A percentile compares a stretch with the other conserved stretches of the same genome.
Conservation (phyloP, 2,888 invertebrate genomes). For the Julus scandinavius region DNA sequence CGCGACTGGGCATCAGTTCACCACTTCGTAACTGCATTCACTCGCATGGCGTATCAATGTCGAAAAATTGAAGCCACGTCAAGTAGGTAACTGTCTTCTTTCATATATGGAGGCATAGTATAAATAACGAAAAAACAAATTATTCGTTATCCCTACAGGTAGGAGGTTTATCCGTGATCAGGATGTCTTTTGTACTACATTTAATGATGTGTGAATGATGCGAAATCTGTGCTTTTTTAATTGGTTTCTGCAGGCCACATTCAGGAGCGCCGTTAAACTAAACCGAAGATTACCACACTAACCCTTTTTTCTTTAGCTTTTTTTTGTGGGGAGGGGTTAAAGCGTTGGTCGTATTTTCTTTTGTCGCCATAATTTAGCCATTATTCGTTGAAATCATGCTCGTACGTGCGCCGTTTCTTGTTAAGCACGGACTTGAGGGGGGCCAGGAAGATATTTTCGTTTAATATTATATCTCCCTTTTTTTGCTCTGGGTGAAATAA, state of each 20-base stretch:
- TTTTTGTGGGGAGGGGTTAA: background rate
- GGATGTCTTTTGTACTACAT: background rate
- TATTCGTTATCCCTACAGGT: background rate
- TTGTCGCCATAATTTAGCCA: conserved; percentile 48
- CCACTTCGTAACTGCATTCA: no score
- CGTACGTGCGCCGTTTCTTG: conserved; percentile 34
- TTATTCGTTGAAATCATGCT: conserved; percentile 25
- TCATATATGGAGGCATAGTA: no score
- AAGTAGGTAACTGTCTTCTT: no score
- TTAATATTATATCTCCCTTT: background rate
- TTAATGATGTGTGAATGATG: conserved; percentile 3
- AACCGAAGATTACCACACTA: background rate
- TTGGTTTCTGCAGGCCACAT: background rate
- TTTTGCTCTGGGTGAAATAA: conserved; percentile 48
- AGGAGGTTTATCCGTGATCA: background rate
- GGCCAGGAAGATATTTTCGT: background rate
- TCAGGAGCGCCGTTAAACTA: background rate
- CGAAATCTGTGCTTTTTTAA: background rate
- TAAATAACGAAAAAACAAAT: background rate
- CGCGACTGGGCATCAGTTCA: no score
- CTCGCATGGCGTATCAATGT: no score
- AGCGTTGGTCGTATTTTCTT: background rate
- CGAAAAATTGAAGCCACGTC: no score
- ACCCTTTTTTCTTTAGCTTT: background rate
- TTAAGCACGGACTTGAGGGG: background rate